Evolutionary conservation across 2,888 invertebrate genomes (phyloP).

Genomic region (Chrysolina americana): DNA sequence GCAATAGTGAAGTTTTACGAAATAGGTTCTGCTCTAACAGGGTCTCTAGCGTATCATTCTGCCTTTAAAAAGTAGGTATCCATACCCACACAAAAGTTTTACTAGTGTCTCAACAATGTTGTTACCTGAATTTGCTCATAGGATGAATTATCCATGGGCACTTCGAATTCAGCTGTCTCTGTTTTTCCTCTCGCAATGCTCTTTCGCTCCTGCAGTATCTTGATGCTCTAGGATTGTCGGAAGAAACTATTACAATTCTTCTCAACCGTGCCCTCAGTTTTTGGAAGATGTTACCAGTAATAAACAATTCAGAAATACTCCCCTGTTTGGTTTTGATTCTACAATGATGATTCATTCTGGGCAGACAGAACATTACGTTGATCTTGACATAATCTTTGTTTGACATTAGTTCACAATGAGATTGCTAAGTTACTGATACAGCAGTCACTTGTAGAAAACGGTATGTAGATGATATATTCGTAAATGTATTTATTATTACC

Average conservation of each 20-base stretch:
- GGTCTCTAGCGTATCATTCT: not conserved
- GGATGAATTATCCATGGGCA: conserved; percentile 51
- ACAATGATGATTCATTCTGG: not conserved
- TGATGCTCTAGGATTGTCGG: conserved; percentile 1
- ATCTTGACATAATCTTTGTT: not conserved
- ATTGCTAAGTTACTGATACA: conserved; percentile 6
- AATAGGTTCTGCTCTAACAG: too few species aligned
- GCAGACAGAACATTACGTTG: not conserved
- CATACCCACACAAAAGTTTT: not conserved
- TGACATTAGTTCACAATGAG: not conserved
- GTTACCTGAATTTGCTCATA: conserved; percentile 46
- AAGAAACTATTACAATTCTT: conserved; percentile 12
- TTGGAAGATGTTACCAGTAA: not conserved
- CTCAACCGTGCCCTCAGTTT: not conserved
- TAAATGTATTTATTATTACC: too few species aligned
- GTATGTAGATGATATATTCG: too few species aligned
- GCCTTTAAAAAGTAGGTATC: not conserved
- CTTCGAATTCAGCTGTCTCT: conserved; percentile 43
- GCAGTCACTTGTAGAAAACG: not conserved
- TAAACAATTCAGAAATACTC: not conserved
- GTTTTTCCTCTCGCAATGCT: conserved; percentile 44
- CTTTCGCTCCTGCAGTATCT: conserved; percentile 49
- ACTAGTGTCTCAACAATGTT: not conserved
- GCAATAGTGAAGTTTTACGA: too few species aligned
- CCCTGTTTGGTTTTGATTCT: not conserved